Base-by-base conservation (phyloP, 2,113 vertebrate species). In the Oryzias melastigma region DNA sequence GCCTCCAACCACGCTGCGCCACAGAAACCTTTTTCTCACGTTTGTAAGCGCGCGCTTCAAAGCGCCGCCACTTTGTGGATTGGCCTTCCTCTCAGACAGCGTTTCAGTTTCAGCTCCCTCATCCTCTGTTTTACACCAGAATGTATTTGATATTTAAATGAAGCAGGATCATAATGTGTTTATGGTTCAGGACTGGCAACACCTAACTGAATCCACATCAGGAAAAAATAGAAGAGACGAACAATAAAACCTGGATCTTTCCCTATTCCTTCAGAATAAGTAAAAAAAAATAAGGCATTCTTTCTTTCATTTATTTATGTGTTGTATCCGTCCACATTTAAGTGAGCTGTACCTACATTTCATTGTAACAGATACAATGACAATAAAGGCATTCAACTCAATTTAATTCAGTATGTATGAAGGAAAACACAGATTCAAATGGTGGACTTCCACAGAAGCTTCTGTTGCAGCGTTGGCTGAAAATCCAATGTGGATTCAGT, bases 121-220 rank as follows among this genome's bases (percentile, higher is more conserved):
- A 73, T 71, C 84, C 75, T 65, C 20, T 83, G 85, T 78, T 90
- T 89, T 83, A 87, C 82, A 87, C 85, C 86, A 86, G 89, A 90
- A 91, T 76, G 87, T 83, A 88, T 81, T 74, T 59, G 52, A 70
- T 80, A 92, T 92, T 89, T 90, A 90, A 90, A 93, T 92, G 80
- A 85, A 77, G 78, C 74, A 58, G 86, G 87, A 89, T 91, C 91
- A 79, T 87, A 93, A 91, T 85, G 85, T 76, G 87, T 89, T 91
- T 88, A 88, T 77, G 81, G 84, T 71, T 77, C 71, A 72, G 85
- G 83, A 84, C 78, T 81, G 78, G 68, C 75, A 75, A 69, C 74
- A 75, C 41, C 70, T 75, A 83, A 83, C 71, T 52, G 75, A 81
- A 68, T 69, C 70, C 62, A 80, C 77, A 78, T 80, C 75, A 65